These are phyloP conservation scores for Achroia grisella DNA, from an alignment of 1,140 invertebrate genomes.

Conservation along the genomic window DNA sequence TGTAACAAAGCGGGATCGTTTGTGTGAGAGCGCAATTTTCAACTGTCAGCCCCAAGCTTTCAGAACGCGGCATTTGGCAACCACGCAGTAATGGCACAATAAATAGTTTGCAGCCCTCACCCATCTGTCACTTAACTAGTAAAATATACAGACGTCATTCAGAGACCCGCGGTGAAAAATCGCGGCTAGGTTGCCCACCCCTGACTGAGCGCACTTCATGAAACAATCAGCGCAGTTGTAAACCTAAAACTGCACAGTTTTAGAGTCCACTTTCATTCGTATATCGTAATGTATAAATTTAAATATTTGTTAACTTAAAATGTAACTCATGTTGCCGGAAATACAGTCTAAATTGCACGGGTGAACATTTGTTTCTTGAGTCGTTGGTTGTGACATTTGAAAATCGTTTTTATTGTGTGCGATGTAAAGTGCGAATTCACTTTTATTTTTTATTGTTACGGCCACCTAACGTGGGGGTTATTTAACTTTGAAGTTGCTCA, in stretches of 20 bases:
- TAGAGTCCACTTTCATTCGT: conserved; percentile 41
- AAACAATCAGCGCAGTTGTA: conserved; percentile 2
- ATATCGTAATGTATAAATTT: conserved; percentile 58
- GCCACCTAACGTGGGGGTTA: conserved; percentile 44
- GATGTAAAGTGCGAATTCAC: conserved; percentile 18
- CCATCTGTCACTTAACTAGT: conserved; percentile 72
- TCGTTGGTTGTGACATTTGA: conserved; percentile 18
- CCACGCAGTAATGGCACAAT: conserved; percentile 67
- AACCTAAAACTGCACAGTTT: conserved; percentile 12
- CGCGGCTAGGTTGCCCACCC: conserved; percentile 46
- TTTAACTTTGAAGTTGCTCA: conserved; percentile 71
- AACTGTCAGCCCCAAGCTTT: conserved; percentile 55
- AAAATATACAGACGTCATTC: conserved; percentile 73
- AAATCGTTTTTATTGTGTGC: conserved; percentile 30
- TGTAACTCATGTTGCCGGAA: conserved; percentile 71
- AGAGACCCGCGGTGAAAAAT: conserved; percentile 62
- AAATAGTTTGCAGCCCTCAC: conserved; percentile 66
- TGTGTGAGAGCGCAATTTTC: conserved; percentile 51
- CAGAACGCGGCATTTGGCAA: conserved; percentile 50
- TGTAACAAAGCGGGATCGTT: conserved; percentile 31
- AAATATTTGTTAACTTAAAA: conserved; percentile 73
- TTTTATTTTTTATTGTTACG: conserved; percentile 13
- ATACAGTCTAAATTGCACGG: conserved; percentile 71
- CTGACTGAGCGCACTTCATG: conserved; percentile 17
- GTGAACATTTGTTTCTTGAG: conserved; percentile 63